Percentiles rank a stretch among this genome's conserved stretches.
Conservation (phyloP, 2,888 invertebrate genomes). For the Troglohyphantes excavatus region DNA sequence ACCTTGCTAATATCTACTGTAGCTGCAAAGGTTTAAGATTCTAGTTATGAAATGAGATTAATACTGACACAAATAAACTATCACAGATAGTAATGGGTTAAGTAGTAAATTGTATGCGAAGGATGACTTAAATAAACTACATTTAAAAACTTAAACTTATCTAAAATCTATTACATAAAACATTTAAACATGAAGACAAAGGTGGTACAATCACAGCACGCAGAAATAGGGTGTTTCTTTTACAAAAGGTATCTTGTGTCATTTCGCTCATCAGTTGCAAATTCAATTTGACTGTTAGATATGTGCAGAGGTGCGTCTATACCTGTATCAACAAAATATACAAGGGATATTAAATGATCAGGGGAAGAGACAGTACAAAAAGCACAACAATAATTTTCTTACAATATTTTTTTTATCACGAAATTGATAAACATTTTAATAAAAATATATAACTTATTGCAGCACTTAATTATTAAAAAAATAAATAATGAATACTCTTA, state of each 20-base stretch:
- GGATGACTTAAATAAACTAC: background rate
- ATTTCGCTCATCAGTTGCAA: conserved; percentile 49
- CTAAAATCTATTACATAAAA: background rate
- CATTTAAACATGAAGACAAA: background rate
- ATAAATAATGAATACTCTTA: too few relatives aligned
- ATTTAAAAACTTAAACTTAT: background rate
- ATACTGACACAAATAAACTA: background rate
- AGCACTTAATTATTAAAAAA: too few relatives aligned
- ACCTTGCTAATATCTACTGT: background rate
- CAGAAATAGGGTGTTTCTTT: background rate
- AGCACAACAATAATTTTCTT: too few relatives aligned
- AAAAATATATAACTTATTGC: too few relatives aligned
- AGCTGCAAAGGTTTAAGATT: conserved; percentile 16
- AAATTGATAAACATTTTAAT: too few relatives aligned
- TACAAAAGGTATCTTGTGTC: conserved; percentile 59
- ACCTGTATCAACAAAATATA: conserved; percentile 60
- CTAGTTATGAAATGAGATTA: background rate
- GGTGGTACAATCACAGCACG: background rate
- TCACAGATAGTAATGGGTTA: background rate
- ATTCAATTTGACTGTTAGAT: conserved; percentile 47
- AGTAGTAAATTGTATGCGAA: background rate
- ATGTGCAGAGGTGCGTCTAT: conserved; percentile 62
- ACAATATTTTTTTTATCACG: too few relatives aligned
- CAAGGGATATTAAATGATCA: conserved; percentile 36
- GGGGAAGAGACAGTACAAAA: too few relatives aligned